Base-by-base conservation (phyloP, 37 sponge, comb jelly and placozoan species). In the Eunapius fragilis region DNA sequence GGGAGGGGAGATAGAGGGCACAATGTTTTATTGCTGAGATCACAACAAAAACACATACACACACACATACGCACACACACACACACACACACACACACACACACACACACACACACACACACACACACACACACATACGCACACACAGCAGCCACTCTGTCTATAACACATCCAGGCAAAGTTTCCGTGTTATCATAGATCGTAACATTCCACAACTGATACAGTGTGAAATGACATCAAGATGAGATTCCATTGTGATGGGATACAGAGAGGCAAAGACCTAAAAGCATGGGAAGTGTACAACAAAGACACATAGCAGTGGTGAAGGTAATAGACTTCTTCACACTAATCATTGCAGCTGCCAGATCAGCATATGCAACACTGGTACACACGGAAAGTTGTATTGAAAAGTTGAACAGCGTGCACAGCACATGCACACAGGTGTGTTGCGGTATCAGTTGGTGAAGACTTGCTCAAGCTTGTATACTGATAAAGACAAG, bases 1-100 rank as follows among this genome's bases (percentile, higher is more conserved):
- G n/a, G n/a, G n/a, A n/a, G n/a, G n/a, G n/a, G n/a, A n/a, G n/a
- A n/a, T n/a, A n/a, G n/a, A n/a, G n/a, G n/a, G n/a, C n/a, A n/a
- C n/a, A n/a, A n/a, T n/a, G n/a, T n/a, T n/a, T n/a, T n/a, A n/a
- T n/a, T n/a, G n/a, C n/a, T n/a, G n/a, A n/a, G n/a, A n/a, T n/a
- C n/a, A n/a, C n/a, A n/a, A 78, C 79, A 78, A 48, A 78, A 48
- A 78, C 50, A 47, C 79, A 78, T 50, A 78, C 79, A 78, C 79
- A 78, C 79, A 78, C 79, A 78, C 79, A 78, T 50, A 78, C 50
- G 24, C 79, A 78, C 79, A 78, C 79, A 38, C 79, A 78, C 47
- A 45, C 49, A 78, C 48, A 37, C 48, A 41, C 48, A 78, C 79
- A 78, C 5, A 78, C 79, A 78, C 79, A 78, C 79, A 78, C 10